These are phyloP conservation scores for Myotis vivesi DNA, from an alignment of 2,797 vertebrate species.

Conservation along the genomic window DNA sequence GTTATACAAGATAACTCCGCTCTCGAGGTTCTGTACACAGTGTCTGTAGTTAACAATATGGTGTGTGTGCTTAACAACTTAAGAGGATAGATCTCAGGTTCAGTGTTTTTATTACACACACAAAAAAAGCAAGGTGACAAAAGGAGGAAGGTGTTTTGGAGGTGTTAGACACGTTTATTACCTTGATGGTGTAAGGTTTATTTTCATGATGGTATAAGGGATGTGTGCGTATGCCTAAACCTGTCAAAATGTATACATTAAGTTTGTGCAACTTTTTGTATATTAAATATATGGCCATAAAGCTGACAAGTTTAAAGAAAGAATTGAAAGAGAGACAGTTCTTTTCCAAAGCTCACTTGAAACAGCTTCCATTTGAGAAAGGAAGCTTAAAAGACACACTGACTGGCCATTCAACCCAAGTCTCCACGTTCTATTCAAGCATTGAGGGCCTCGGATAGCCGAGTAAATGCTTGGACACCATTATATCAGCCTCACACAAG, in stretches of 20 bases:
- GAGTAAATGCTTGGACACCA: neutral
- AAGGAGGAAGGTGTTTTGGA: neutral
- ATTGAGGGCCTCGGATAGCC: slow-evolving; percentile 16
- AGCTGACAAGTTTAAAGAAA: neutral
- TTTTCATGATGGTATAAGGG: neutral
- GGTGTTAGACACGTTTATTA: neutral
- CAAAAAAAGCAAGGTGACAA: neutral
- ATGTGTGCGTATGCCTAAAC: neutral
- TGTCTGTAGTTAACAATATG: neutral
- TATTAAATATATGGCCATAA: neutral
- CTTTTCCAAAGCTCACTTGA: neutral
- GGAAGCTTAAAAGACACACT: neutral
- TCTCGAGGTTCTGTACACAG: neutral
- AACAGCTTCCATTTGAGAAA: neutral
- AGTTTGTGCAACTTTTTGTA: neutral
- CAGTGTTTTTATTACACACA: neutral
- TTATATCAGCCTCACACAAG: slow-evolving; percentile 25
- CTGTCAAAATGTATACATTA: neutral
- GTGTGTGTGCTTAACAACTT: neutral
- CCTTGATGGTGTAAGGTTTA: neutral
- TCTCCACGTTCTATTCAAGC: neutral
- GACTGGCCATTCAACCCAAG: slow-evolving; percentile 49
- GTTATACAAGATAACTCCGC: neutral
- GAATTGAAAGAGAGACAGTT: neutral
- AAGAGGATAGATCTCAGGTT: neutral